Percentiles rank a stretch among this genome's conserved stretches.
Conservation (phyloP, 2,797 vertebrate genomes). For the Enteromius unitaeniatus region DNA sequence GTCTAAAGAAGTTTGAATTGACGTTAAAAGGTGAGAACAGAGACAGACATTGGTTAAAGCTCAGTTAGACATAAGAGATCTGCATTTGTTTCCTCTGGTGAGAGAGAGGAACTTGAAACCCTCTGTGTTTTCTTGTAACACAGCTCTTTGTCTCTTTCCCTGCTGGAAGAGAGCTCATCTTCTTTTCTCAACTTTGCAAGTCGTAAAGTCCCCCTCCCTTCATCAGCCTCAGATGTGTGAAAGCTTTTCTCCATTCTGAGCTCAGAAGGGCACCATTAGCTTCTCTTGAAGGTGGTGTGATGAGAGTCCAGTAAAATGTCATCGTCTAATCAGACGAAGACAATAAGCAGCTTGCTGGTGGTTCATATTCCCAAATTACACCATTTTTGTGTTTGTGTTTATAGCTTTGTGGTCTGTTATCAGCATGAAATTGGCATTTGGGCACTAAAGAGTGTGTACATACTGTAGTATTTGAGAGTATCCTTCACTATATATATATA, state of each 20-base stretch:
- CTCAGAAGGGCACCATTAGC: constrained; percentile 34
- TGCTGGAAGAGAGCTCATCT: constrained; percentile 29
- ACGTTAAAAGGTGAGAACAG: constrained; percentile 41
- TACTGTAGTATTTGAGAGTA: background rate
- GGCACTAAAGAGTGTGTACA: background rate
- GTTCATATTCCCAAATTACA: constrained; percentile 40
- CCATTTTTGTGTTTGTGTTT: constrained; percentile 40
- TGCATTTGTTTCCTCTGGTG: constrained; percentile 46
- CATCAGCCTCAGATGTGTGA: constrained; percentile 41
- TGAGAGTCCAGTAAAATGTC: constrained; percentile 46
- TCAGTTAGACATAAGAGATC: constrained; percentile 52
- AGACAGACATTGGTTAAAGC: constrained; percentile 46
- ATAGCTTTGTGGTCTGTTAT: constrained; percentile 10
- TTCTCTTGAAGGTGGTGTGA: constrained; percentile 45
- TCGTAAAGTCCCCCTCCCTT: constrained; percentile 23
- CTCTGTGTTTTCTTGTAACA: constrained; percentile 15
- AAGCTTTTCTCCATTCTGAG: constrained; percentile 43
- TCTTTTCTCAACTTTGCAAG: constrained; percentile 23
- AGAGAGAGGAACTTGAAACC: constrained; percentile 49
- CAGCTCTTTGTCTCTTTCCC: constrained; percentile 22
- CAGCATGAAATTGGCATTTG: constrained; percentile 13
- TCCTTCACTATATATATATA: no score
- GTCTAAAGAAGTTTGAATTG: constrained; percentile 37
- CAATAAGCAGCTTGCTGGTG: constrained; percentile 53
- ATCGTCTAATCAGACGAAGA: constrained; percentile 55